A percentile compares a stretch with the other conserved stretches of the same genome.
Evolutionary conservation across 2,888 invertebrate genomes (phyloP).

Genomic region (Aradus depressus): DNA sequence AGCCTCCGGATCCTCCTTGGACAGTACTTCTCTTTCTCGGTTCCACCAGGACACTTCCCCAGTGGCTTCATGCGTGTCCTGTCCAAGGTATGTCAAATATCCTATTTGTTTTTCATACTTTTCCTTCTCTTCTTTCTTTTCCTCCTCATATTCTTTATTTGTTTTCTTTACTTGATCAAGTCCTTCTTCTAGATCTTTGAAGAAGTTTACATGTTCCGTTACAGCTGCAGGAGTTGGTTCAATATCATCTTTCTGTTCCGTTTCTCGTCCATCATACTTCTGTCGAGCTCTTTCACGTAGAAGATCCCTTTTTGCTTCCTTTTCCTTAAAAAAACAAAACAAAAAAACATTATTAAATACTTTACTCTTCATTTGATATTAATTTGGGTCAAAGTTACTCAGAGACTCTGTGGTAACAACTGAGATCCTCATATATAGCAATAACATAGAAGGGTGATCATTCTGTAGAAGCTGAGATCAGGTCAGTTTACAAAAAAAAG

Average conservation of each 20-base stretch:
- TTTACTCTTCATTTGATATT: neutral
- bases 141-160: constrained; percentile 80
- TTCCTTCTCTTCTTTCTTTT: constrained; percentile 82
- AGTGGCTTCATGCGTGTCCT: constrained; percentile 77
- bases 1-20: constrained; percentile 44
- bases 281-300: constrained; percentile 54
- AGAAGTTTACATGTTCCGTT: constrained; percentile 67
- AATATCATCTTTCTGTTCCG: constrained; percentile 28
- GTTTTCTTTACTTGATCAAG: constrained; percentile 47
- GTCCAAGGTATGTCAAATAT: constrained; percentile 87
- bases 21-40: constrained; percentile 47
- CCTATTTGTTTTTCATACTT: constrained; percentile 97
- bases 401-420: no score
- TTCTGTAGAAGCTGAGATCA: no score
- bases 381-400: neutral
- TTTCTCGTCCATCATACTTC: constrained; percentile 37
- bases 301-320: constrained; percentile 66
- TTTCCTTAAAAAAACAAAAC: constrained; percentile 46
- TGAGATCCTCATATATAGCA: no score
- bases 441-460: no score
- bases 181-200: constrained; percentile 71
- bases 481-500: neutral
- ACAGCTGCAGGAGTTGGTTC: constrained; percentile 28
- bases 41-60: constrained; percentile 86
- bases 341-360: neutral